A percentile compares a stretch with the other conserved stretches of the same genome.
Evolutionary conservation across 2,113 vertebrate species (phyloP).

Genomic region (Trogon melanurus): DNA sequence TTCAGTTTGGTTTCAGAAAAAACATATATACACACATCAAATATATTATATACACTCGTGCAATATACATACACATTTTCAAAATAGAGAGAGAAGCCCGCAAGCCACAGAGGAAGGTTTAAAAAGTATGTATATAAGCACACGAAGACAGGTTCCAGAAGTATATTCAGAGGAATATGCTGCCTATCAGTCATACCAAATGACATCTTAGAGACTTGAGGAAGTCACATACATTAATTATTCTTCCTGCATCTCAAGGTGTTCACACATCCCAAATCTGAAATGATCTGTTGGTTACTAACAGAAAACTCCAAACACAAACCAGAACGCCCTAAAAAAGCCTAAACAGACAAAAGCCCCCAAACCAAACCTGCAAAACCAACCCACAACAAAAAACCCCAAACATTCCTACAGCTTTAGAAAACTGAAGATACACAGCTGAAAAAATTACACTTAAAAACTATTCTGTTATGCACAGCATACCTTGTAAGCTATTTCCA

Average conservation of each 20-base stretch:
- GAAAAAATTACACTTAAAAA: background rate
- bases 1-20: background rate
- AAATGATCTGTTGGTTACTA: no score
- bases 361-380: background rate
- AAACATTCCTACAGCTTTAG: background rate
- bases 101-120: background rate
- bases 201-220: background rate
- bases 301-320: no score
- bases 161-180: background rate
- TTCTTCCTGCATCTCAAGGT: background rate
- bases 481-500: conserved; percentile 95
- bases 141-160: background rate
- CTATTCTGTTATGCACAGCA: background rate
- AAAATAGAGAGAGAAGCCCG: background rate
- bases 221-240: background rate
- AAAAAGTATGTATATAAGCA: background rate
- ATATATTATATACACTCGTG: accelerated
- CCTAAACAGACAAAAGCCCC: no score
- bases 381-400: background rate
- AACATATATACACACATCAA: background rate
- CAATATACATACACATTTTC: accelerated
- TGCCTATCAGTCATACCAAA: background rate
- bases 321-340: no score
- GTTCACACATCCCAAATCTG: background rate
- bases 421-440: background rate